Conservation (phyloP, 2,113 vertebrate genomes). For the Opisthocomus hoazin region DNA sequence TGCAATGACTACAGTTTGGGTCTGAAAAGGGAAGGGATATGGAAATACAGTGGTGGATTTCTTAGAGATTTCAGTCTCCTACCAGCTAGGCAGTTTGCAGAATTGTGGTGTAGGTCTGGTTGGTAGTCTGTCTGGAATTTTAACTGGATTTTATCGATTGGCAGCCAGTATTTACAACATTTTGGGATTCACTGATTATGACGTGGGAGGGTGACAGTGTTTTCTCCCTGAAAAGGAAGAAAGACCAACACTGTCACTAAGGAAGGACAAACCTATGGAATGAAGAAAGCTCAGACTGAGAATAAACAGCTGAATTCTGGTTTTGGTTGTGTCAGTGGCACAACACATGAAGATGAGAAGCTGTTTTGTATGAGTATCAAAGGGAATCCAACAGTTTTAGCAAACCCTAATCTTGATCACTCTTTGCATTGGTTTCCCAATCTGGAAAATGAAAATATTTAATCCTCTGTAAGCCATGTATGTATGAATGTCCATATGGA, state of each 20-base stretch:
- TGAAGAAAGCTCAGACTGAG: neutral
- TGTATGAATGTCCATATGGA: neutral
- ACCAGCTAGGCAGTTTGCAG: neutral
- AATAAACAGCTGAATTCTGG: neutral
- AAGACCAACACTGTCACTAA: neutral
- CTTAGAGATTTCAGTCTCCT: neutral
- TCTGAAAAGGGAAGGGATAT: neutral
- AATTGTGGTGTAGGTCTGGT: neutral
- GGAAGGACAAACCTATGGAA: neutral
- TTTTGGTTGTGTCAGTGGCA: neutral
- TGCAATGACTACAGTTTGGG: neutral
- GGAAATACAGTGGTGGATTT: neutral
- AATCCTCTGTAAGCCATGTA: neutral
- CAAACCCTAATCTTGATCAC: neutral
- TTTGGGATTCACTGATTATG: neutral
- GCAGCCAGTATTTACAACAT: neutral
- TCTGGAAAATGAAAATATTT: neutral
- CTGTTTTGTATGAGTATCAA: neutral
- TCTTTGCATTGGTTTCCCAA: neutral
- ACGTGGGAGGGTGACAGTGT: neutral
- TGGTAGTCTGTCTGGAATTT: neutral
- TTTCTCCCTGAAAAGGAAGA: neutral
- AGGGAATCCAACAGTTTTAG: neutral
- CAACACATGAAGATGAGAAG: neutral
- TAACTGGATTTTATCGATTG: neutral